Evolutionary conservation across 2,113 vertebrate genomes (phyloP).

Genomic region (Entosphenus tridentatus): DNA sequence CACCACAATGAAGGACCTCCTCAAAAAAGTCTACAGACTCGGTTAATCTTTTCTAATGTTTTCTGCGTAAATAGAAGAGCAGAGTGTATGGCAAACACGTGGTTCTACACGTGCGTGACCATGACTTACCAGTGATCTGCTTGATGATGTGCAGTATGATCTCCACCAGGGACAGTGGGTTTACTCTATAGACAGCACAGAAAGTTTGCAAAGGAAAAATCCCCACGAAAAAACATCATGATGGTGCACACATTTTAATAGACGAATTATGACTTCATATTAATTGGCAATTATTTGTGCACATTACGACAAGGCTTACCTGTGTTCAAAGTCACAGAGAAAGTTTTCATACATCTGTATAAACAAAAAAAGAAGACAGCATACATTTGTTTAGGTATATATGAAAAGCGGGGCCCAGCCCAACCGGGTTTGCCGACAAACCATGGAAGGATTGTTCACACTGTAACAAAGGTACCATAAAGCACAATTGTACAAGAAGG

Average conservation of each 20-base stretch:
- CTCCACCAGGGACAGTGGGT: constrained; percentile 78
- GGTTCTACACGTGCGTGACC: neutral
- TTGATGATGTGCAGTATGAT: constrained; percentile 71
- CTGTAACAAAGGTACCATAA: neutral
- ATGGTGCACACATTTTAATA: neutral
- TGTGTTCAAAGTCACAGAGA: constrained; percentile 88
- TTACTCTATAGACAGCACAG: constrained; percentile 39
- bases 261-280: neutral
- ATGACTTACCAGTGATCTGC: constrained; percentile 55
- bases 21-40: neutral
- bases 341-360: constrained; percentile 86
- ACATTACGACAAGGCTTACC: constrained; percentile 30
- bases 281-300: neutral
- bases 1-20: neutral
- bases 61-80: too few relatives aligned
- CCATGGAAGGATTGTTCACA: neutral
- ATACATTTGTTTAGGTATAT: too few relatives aligned
- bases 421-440: too few relatives aligned
- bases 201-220: too few relatives aligned
- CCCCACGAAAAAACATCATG: neutral
- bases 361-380: constrained; percentile 10
- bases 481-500: neutral
- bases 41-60: neutral
- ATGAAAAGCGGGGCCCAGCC: too few relatives aligned
- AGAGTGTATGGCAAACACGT: neutral